phyloP scores from a whole-genome alignment of 2,888 invertebrate species.

The Agrotis ipsilon region DNA sequence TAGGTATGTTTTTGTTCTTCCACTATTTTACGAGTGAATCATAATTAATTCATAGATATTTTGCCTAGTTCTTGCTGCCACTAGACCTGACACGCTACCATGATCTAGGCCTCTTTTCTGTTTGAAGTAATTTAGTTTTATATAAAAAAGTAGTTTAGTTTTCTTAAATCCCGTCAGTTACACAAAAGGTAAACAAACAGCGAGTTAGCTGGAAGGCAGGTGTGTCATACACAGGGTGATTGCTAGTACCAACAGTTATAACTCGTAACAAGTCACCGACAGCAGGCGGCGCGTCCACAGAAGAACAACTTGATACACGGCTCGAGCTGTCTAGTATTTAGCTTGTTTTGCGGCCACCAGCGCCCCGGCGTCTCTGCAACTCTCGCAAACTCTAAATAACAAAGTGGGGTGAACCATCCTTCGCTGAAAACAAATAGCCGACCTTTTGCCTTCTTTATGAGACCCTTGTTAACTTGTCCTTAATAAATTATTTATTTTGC shows the following conservation, averaged over 20 bases:
- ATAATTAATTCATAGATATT: too few relatives aligned
- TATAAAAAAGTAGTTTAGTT: background rate
- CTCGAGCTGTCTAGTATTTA: constrained; percentile 66
- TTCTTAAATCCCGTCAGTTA: background rate
- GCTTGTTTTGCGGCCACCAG: constrained; percentile 75
- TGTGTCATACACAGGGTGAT: constrained; percentile 42
- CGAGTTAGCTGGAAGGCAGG: constrained; percentile 41
- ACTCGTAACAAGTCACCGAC: constrained; percentile 53
- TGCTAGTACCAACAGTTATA: constrained; percentile 41
- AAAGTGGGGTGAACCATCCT: constrained; percentile 86
- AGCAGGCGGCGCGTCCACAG: constrained; percentile 50
- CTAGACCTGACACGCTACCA: too few relatives aligned
- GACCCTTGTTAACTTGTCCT: constrained; percentile 91
- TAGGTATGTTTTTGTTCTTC: background rate
- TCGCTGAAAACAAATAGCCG: constrained; percentile 89
- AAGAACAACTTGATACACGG: constrained; percentile 60
- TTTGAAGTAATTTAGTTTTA: too few relatives aligned
- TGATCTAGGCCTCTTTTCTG: too few relatives aligned
- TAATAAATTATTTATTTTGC: constrained; percentile 90
- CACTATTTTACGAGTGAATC: too few relatives aligned
- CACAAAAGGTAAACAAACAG: constrained; percentile 14
- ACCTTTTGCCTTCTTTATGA: constrained; percentile 91
- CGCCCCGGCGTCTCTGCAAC: constrained; percentile 75
- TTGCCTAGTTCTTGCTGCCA: too few relatives aligned
- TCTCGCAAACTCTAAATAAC: constrained; percentile 87